Evolutionary conservation across 2,888 invertebrate genomes (phyloP), one percentile per base, ranked within the genome.

Genomic region (Drosophila paucipuncta): DNA sequence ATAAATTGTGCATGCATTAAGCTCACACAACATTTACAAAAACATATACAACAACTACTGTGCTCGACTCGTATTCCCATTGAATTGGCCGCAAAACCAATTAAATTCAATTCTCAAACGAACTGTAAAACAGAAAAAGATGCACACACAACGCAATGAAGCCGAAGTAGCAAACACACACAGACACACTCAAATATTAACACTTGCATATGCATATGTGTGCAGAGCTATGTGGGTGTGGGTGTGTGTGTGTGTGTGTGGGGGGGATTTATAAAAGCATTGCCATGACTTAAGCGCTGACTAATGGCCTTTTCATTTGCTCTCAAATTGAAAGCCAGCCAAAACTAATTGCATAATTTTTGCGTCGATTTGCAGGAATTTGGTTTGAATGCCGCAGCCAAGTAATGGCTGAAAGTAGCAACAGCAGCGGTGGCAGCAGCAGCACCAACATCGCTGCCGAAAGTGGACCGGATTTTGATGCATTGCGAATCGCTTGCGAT

Each of bases 401-500:
- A 49, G 61, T 62, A 35, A 90, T 90, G 90, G 64, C 59, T 63
- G 88, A 88, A 57, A 78, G 60, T 47, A 74, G 49, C 73, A 73
- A 67, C 73, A 76, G 61, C 74, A 79, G 49, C 71, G 54, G 25
- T 64, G 50, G 53, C 54, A 41, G 39, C 31, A 71, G 54, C 33
- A 61, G 76, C 64, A 39, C 37, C 57, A 39, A 16, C 35, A 41
- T 73, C 74, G 22, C 61, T n/a, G 71, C 72, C n/a, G 91, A 90
- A 50, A 76, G 84, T 49, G 83, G 82, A n/a, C 87, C 89, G 50
- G 91, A 92, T 83, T 77, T 91, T 41, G 92, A 90, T 70, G 83
- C 85, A 37, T 72, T 92, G n/a, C 82, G 85, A 54, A 78, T 73
- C 3, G 92, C 92, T 58, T 93, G 93, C 68, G 72, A 81, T 33